These are phyloP conservation scores for Aricia agestis DNA, from an alignment of 1,140 invertebrate species.

Conservation along the genomic window DNA sequence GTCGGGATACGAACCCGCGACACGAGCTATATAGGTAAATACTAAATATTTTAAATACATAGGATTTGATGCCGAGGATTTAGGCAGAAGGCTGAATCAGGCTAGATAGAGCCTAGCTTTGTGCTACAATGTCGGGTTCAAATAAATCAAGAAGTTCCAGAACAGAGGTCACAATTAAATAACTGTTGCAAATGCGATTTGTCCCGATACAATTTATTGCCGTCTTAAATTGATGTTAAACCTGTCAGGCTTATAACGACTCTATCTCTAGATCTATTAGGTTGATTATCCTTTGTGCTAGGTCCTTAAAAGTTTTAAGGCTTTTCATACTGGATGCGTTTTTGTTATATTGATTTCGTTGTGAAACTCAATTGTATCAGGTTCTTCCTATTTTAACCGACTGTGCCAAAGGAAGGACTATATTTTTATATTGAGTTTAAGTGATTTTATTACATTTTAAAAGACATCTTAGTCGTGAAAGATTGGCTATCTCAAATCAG, in stretches of 20 bases:
- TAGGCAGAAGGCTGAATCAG: too few species aligned
- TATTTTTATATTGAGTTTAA: too few species aligned
- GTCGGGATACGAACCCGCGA: too few species aligned
- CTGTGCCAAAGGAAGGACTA: too few species aligned
- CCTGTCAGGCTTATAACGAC: conserved; percentile 6
- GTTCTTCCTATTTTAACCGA: too few species aligned
- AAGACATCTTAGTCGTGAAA: too few species aligned
- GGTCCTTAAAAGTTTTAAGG: background rate
- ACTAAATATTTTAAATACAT: too few species aligned
- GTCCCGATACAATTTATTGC: conserved; percentile 20
- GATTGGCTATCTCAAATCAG: too few species aligned
- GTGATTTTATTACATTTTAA: too few species aligned
- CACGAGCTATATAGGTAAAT: too few species aligned
- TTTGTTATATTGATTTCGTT: background rate
- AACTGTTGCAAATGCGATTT: conserved; percentile 10
- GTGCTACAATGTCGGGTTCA: background rate
- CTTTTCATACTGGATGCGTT: background rate
- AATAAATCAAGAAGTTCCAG: background rate
- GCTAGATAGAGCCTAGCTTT: background rate
- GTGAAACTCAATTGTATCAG: too few species aligned
- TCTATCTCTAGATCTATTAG: background rate
- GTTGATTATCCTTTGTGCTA: background rate
- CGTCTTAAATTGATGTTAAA: conserved; percentile 15
- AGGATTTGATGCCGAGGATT: too few species aligned
- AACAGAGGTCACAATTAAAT: background rate